A percentile compares a stretch with the other conserved stretches of the same genome.
Conservation (phyloP, 2,888 invertebrate species). For the Drosophila gaucha region DNA sequence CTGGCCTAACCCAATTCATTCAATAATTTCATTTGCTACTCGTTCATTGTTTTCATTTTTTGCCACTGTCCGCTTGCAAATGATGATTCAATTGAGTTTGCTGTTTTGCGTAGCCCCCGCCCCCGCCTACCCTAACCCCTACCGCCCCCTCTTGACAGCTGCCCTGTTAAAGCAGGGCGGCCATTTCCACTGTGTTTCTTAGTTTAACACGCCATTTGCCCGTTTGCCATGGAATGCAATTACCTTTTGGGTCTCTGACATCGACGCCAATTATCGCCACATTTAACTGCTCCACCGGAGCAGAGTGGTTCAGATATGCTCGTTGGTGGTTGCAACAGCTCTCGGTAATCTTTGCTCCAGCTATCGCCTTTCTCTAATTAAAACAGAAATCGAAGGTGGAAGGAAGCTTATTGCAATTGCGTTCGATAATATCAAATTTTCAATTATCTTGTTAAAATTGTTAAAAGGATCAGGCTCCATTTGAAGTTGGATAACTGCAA, state of each 20-base stretch:
- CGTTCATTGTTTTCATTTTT: constrained; percentile 63
- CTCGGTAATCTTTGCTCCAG: constrained; percentile 30
- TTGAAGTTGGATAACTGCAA: neutral
- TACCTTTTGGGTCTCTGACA: constrained; percentile 53
- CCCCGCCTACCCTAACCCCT: neutral
- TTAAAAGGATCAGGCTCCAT: neutral
- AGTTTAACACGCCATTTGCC: constrained; percentile 61
- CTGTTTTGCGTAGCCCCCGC: constrained; percentile 20
- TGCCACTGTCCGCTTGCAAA: constrained; percentile 32
- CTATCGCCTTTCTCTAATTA: constrained; percentile 32
- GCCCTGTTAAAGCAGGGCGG: constrained; percentile 19
- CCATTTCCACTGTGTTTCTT: constrained; percentile 7
- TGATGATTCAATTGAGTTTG: constrained; percentile 70
- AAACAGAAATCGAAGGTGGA: constrained; percentile 21
- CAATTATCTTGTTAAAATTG: neutral
- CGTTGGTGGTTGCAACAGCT: constrained; percentile 3
- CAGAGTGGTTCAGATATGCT: neutral
- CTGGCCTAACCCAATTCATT: constrained; percentile 66
- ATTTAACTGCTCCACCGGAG: constrained; percentile 34
- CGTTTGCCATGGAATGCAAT: constrained; percentile 54
- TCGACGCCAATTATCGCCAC: constrained; percentile 57
- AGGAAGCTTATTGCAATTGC: constrained; percentile 5
- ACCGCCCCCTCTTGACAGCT: neutral
- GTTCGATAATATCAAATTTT: constrained; percentile 6
- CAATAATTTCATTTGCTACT: constrained; percentile 70